Percentiles rank a stretch among this genome's conserved stretches.
These are phyloP conservation scores for Melinopterus prodromus DNA, from an alignment of 2,888 invertebrate species.

Conservation along the genomic window DNA sequence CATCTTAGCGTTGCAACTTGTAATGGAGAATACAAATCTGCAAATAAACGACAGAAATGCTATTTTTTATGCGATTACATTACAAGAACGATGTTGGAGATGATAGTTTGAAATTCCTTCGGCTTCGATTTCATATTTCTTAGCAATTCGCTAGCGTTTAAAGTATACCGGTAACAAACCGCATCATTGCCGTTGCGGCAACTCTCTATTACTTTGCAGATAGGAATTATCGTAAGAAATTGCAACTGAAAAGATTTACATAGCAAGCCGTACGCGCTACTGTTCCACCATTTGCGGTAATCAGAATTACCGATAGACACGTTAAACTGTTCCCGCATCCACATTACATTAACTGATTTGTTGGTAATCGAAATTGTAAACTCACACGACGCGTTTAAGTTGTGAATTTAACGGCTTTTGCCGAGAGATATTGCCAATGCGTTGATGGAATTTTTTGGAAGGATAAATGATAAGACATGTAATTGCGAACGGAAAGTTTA, in stretches of 20 bases:
- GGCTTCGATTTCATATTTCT: not conserved
- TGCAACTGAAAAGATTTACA: slow-evolving; percentile 4
- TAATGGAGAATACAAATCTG: not conserved
- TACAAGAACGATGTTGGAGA: not conserved
- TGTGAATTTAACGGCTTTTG: not conserved
- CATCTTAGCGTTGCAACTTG: not conserved
- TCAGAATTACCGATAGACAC: slow-evolving; percentile 4
- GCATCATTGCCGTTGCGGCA: not conserved
- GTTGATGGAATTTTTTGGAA: too few species aligned
- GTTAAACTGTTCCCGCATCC: not conserved
- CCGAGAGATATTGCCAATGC: not conserved
- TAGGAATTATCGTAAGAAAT: not conserved
- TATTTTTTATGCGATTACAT: not conserved
- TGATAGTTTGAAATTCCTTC: not conserved
- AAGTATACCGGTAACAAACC: not conserved
- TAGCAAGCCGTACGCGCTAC: not conserved
- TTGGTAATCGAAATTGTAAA: not conserved
- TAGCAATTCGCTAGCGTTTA: not conserved
- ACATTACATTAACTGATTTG: not conserved
- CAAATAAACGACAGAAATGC: not conserved
- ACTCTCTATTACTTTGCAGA: not conserved
- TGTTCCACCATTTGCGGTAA: not conserved
- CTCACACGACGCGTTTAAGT: not conserved
- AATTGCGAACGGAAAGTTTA: too few species aligned
- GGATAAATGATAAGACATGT: too few species aligned